These are phyloP conservation scores for Ceryle rudis DNA, from an alignment of 2,797 vertebrate genomes.

Conservation along the genomic window DNA sequence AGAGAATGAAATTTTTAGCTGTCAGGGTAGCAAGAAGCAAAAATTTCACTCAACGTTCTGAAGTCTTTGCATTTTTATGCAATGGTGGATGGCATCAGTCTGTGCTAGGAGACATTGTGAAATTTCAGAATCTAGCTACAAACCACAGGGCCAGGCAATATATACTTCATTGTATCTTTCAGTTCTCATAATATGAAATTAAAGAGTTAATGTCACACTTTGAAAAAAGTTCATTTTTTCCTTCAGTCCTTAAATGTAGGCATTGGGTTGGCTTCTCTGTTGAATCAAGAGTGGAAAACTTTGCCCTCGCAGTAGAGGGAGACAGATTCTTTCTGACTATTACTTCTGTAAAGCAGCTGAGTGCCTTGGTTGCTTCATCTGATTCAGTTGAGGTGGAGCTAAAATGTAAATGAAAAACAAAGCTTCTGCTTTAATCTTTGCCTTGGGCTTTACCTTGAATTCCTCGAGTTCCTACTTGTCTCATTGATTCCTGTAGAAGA, in stretches of 20 bases:
- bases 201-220: not conserved
- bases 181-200: not conserved
- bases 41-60: not conserved
- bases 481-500: not conserved
- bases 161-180: not conserved
- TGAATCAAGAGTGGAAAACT: not conserved
- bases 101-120: not conserved
- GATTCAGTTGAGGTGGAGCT: not conserved
- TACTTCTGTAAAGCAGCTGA: not conserved
- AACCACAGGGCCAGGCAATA: not conserved
- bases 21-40: not conserved
- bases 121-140: not conserved
- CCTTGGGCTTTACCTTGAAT: conserved; percentile 31
- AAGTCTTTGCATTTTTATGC: not conserved
- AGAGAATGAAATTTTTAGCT: not conserved
- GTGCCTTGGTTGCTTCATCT: not conserved
- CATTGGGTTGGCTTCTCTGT: not conserved
- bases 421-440: conserved; percentile 28
- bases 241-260: not conserved
- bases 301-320: not conserved
- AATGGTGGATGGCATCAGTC: not conserved
- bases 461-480: conserved; percentile 37
- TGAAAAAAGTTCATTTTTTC: not conserved
- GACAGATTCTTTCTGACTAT: not conserved
- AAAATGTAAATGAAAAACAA: conserved; percentile 31